A percentile compares a stretch with the other conserved stretches of the same genome.
phyloP scores from a whole-genome alignment of 2,888 invertebrate genomes.

The Sericinus montela region DNA sequence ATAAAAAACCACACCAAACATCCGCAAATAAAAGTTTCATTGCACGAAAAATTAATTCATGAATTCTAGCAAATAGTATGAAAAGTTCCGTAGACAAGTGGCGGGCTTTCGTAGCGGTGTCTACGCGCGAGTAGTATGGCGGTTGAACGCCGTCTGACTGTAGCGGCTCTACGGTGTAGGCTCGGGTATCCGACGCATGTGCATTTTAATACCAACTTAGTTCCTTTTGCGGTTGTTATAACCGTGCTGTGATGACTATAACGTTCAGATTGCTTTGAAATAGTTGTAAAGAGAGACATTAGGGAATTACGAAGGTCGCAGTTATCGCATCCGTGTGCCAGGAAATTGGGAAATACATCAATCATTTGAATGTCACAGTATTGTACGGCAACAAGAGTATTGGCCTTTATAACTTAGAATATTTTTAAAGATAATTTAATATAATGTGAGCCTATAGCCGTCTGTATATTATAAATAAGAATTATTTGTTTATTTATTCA shows the following conservation, averaged over 20 bases:
- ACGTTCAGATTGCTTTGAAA: slow-evolving; percentile 24
- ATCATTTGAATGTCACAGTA: slow-evolving; percentile 15
- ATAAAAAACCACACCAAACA: slow-evolving; percentile 35
- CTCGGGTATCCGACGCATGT: slow-evolving; percentile 61
- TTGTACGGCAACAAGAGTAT: background rate
- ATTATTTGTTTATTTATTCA: too few relatives aligned
- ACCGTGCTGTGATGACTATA: slow-evolving; percentile 30
- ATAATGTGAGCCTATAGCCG: too few relatives aligned
- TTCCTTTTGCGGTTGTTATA: slow-evolving; percentile 26
- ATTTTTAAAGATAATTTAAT: too few relatives aligned
- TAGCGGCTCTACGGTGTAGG: slow-evolving; percentile 52
- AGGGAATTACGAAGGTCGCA: slow-evolving; percentile 45
- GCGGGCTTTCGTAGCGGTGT: slow-evolving; percentile 48
- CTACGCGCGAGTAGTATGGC: slow-evolving; percentile 55
- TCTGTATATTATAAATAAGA: too few relatives aligned
- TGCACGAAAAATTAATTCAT: slow-evolving; percentile 34
- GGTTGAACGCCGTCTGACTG: slow-evolving; percentile 66
- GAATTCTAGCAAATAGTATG: slow-evolving; percentile 56
- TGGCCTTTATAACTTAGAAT: background rate
- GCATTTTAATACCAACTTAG: slow-evolving; percentile 44
- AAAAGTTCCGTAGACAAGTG: slow-evolving; percentile 58
- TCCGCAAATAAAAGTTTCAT: slow-evolving; percentile 32
- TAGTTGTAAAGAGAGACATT: slow-evolving; percentile 7
- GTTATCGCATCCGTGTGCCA: slow-evolving; percentile 45
- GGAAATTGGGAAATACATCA: slow-evolving; percentile 18